phyloP scores from a whole-genome alignment of 2,113 vertebrate genomes.

The Dicaeum eximium region DNA sequence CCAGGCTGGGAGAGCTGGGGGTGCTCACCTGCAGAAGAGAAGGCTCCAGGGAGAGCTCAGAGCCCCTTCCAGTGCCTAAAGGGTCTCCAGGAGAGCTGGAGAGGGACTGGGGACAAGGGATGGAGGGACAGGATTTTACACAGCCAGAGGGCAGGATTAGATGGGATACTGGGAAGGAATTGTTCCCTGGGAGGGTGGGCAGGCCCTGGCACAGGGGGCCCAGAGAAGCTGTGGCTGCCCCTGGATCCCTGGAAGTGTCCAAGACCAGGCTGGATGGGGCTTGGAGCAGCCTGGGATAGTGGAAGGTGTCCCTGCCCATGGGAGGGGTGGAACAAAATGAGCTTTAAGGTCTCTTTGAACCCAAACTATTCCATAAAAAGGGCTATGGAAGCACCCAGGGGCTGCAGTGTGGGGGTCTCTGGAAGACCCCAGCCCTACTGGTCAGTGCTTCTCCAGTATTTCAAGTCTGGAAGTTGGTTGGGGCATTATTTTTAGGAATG shows the following conservation, averaged over 20 bases:
- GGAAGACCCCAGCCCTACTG: not conserved
- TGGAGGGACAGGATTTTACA: not conserved
- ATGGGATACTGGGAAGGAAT: not conserved
- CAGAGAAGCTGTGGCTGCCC: not conserved
- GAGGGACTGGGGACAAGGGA: not conserved
- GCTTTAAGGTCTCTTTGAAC: not conserved
- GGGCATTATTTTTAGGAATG: not conserved
- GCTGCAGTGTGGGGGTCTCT: not conserved
- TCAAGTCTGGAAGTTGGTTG: not conserved
- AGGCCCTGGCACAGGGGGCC: not conserved
- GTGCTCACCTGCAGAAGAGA: not conserved
- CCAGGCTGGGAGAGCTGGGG: not conserved
- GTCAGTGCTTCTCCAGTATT: not conserved
- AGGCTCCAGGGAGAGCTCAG: not conserved
- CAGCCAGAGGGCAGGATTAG: fast-evolving
- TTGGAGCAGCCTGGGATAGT: fast-evolving
- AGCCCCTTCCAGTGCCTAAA: not conserved
- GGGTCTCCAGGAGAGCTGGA: not conserved
- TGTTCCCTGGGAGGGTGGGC: fast-evolving
- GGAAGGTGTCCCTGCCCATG: not conserved
- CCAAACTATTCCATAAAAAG: not conserved
- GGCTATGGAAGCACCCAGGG: not conserved
- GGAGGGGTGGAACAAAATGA: fast-evolving
- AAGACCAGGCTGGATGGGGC: fast-evolving
- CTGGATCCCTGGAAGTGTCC: not conserved